Conservation (phyloP, 2,888 invertebrate genomes). For the Sarcophaga variegata region DNA sequence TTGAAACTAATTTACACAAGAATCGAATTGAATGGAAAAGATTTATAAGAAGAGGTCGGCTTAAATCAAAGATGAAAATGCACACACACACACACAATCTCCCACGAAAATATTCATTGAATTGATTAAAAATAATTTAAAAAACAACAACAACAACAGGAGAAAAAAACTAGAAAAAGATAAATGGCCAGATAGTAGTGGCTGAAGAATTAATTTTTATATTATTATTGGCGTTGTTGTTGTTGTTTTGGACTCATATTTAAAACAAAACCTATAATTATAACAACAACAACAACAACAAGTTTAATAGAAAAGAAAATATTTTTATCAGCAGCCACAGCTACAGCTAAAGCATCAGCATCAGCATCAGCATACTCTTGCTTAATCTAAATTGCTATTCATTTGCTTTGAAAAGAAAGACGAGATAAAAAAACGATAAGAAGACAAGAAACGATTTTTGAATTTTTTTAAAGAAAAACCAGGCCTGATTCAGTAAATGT, state of each 20-base stretch:
- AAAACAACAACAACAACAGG: conserved; percentile 3
- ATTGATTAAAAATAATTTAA: conserved; percentile 57
- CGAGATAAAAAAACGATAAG: no score
- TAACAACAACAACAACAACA: conserved; percentile 61
- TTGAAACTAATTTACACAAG: conserved; percentile 58
- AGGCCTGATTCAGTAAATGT: conserved; percentile 42
- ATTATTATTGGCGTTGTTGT: no score
- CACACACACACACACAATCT: conserved; percentile 52
- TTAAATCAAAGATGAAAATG: conserved; percentile 74
- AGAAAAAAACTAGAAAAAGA: neutral
- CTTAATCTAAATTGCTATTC: neutral
- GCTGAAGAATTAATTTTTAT: neutral
- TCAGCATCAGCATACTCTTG: conserved; percentile 3
- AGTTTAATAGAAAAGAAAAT: neutral
- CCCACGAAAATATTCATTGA: conserved; percentile 62
- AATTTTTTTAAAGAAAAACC: conserved; percentile 33
- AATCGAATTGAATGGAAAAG: conserved; percentile 25
- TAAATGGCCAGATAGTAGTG: neutral
- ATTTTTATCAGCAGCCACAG: neutral
- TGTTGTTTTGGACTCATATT: no score
- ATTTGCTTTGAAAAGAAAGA: neutral
- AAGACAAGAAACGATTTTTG: no score
- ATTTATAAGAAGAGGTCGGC: conserved; percentile 70
- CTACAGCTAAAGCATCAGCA: neutral
- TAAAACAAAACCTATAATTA: conserved; percentile 66